These are phyloP conservation scores for Ophion ellenae DNA, from an alignment of 2,888 invertebrate species.

Conservation along the genomic window DNA sequence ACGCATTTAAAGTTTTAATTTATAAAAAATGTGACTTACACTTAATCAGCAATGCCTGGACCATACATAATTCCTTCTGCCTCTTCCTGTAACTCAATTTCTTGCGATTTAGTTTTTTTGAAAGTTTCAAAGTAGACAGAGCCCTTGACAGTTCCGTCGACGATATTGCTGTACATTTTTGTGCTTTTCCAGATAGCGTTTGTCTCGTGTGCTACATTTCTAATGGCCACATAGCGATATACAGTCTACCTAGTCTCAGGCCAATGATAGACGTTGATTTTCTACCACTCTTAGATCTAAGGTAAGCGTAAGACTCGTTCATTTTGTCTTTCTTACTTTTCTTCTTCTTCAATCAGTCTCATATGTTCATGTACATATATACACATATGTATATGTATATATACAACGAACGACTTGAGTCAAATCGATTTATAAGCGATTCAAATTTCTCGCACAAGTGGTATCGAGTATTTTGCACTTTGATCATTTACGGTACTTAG, in stretches of 20 bases:
- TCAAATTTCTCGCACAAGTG: conserved; percentile 69
- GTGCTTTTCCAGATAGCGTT: conserved; percentile 91
- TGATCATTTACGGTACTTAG: conserved; percentile 29
- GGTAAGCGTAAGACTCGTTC: conserved; percentile 86
- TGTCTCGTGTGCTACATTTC: conserved; percentile 97
- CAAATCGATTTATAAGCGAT: conserved; percentile 71
- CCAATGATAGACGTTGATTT: conserved; percentile 97
- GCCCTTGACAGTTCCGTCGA: background rate
- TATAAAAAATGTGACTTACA: too few relatives aligned
- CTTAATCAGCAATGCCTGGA: too few relatives aligned
- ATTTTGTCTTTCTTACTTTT: background rate
- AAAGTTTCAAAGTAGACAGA: too few relatives aligned
- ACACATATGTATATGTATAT: conserved; percentile 20
- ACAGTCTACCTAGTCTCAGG: conserved; percentile 97
- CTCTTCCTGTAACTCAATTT: too few relatives aligned
- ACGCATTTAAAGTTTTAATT: too few relatives aligned
- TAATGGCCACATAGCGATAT: conserved; percentile 96
- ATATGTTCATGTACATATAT: background rate
- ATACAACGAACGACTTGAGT: conserved; percentile 30
- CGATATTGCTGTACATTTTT: conserved; percentile 71
- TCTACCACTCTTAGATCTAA: conserved; percentile 96
- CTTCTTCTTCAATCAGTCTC: conserved; percentile 7
- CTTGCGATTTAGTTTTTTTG: too few relatives aligned
- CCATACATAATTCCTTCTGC: too few relatives aligned
- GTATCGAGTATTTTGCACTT: conserved; percentile 58